Percentiles rank a stretch among this genome's conserved stretches.
Conservation (phyloP, 1,140 invertebrate species). For the Drosophila athabasca region DNA sequence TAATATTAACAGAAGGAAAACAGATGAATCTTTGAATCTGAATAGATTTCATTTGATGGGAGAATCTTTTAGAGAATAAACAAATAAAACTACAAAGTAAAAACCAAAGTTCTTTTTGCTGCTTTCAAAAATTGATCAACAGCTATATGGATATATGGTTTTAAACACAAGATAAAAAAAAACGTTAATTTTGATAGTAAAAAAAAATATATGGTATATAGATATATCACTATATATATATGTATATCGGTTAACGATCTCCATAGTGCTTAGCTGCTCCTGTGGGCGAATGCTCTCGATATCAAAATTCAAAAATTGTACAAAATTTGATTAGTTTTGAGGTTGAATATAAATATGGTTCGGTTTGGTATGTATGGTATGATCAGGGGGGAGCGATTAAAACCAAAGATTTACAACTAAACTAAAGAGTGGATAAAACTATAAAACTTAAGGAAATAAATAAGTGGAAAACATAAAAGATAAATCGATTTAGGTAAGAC, state of each 20-base stretch:
- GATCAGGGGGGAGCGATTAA: slow-evolving; percentile 19
- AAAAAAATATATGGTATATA: slow-evolving; percentile 19
- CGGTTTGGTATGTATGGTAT: slow-evolving; percentile 1
- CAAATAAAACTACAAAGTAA: too few species aligned
- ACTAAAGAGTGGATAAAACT: slow-evolving; percentile 21
- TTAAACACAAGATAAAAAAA: slow-evolving; percentile 12
- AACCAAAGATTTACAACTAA: slow-evolving; percentile 23
- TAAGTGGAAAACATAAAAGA: slow-evolving; percentile 34
- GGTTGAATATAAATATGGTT: slow-evolving; percentile 13
- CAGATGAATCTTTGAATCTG: too few species aligned
- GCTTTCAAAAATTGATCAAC: slow-evolving; percentile 59
- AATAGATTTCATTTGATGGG: too few species aligned
- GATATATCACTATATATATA: slow-evolving; percentile 23
- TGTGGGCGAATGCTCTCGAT: slow-evolving; percentile 64
- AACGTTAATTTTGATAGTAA: slow-evolving; percentile 3
- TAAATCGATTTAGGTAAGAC: slow-evolving; percentile 59
- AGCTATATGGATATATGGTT: slow-evolving; percentile 34
- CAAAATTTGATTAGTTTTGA: slow-evolving; percentile 74
- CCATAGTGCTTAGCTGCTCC: slow-evolving; percentile 46
- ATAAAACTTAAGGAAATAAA: slow-evolving; percentile 13
- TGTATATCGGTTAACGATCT: slow-evolving; percentile 41
- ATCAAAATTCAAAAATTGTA: slow-evolving; percentile 83
- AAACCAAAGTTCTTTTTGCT: slow-evolving; percentile 24
- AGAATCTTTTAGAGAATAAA: too few species aligned
- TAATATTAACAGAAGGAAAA: neutral